These are phyloP conservation scores for Danio albolineatus DNA, from an alignment of 2,797 vertebrate species.

Conservation along the genomic window DNA sequence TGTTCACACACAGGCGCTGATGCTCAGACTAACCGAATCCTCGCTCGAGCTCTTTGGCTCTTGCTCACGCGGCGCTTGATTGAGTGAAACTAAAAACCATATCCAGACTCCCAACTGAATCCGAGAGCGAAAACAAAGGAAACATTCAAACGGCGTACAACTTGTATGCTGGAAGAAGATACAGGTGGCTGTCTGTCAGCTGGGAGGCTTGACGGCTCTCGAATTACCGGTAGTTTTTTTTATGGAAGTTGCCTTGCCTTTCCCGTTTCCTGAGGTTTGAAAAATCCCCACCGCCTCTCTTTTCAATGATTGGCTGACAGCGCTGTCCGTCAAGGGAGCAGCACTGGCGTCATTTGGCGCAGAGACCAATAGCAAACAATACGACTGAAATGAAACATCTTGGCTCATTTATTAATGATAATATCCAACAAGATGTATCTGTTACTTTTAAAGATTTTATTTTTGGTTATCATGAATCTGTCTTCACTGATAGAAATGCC, in stretches of 20 bases:
- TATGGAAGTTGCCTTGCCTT: slow-evolving; percentile 42
- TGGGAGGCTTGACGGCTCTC: neutral
- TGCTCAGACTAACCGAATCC: neutral
- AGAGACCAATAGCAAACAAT: neutral
- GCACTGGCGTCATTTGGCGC: neutral
- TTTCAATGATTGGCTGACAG: slow-evolving; percentile 26
- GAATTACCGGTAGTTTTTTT: slow-evolving; percentile 36
- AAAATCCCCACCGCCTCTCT: slow-evolving; percentile 49
- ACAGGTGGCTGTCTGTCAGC: neutral
- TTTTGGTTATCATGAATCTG: too few relatives aligned
- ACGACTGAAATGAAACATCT: too few relatives aligned
- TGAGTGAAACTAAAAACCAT: slow-evolving; percentile 37
- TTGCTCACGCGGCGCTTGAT: slow-evolving; percentile 13
- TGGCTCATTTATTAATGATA: too few relatives aligned
- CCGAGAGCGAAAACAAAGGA: neutral
- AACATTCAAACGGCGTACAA: neutral
- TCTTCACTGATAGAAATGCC: too few relatives aligned
- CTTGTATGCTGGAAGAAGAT: neutral
- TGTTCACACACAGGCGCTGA: neutral
- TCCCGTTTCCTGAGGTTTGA: slow-evolving; percentile 62
- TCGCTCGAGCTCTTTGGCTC: neutral
- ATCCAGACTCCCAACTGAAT: slow-evolving; percentile 12
- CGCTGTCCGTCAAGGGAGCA: slow-evolving; percentile 46
- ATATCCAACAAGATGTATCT: too few relatives aligned
- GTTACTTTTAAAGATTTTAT: too few relatives aligned